Evolutionary conservation across 2,888 invertebrate genomes (phyloP).

Genomic region (Maniola hyperantus): DNA sequence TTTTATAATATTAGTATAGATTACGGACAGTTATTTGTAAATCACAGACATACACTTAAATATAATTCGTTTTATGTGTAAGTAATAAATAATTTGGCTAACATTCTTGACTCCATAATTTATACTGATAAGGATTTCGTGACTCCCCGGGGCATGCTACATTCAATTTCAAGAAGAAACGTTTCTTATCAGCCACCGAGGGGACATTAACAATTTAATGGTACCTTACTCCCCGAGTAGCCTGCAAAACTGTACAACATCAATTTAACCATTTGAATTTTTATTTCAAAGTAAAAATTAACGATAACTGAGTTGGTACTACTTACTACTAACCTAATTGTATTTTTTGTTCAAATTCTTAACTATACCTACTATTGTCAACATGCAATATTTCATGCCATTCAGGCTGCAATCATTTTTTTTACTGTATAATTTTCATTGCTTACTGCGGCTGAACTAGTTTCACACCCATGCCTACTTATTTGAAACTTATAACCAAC

Average conservation of each 20-base stretch:
- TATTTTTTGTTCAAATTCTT: no score
- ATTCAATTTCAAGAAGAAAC: conserved; percentile 54
- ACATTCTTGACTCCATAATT: conserved; percentile 58
- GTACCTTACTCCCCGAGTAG: conserved; percentile 16
- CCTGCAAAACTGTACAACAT: conserved; percentile 20
- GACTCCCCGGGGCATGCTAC: conserved; percentile 46
- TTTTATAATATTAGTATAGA: no score
- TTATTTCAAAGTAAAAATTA: not conserved
- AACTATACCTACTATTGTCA: no score
- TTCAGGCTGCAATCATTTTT: no score
- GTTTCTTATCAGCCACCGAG: conserved; percentile 49
- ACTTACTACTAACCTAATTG: not conserved
- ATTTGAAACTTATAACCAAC: no score
- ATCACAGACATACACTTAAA: no score
- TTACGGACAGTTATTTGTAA: no score
- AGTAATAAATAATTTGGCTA: conserved; percentile 59
- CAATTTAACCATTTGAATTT: conserved; percentile 3
- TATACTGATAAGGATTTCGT: conserved; percentile 54
- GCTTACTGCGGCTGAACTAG: no score
- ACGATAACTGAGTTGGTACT: not conserved
- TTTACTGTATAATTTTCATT: no score
- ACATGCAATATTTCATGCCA: no score
- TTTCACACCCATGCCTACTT: no score
- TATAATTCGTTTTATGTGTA: not conserved
- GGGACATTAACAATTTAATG: conserved; percentile 29